phyloP scores from a whole-genome alignment of 1,140 invertebrate species.

The Neuroterus valhalla region DNA sequence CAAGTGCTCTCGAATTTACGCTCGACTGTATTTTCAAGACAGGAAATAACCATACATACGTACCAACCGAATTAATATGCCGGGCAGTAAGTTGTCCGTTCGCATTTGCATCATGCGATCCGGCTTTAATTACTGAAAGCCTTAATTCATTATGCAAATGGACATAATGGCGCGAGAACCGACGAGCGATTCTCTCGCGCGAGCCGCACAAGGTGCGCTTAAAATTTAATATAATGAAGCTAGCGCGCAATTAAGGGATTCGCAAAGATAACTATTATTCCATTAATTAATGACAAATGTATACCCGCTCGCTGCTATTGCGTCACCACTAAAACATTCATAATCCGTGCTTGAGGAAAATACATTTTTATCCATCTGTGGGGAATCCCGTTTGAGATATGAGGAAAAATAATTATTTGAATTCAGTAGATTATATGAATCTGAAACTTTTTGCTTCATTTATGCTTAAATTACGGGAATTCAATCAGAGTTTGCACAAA shows the following conservation, averaged over 20 bases:
- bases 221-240: conserved; percentile 31
- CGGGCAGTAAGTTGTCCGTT: conserved; percentile 51
- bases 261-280: conserved; percentile 30
- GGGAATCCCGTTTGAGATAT: too few species aligned
- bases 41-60: conserved; percentile 19
- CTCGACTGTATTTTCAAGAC: conserved; percentile 22
- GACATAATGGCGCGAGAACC: conserved; percentile 60
- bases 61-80: conserved; percentile 58
- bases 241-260: conserved; percentile 28
- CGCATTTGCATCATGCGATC: conserved; percentile 63
- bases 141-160: conserved; percentile 69
- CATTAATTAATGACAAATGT: conserved; percentile 21
- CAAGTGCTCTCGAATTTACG: conserved; percentile 38
- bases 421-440: too few species aligned
- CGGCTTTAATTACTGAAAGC: conserved; percentile 64
- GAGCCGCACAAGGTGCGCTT: conserved; percentile 30
- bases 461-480: too few species aligned
- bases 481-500: too few species aligned
- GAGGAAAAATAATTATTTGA: too few species aligned
- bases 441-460: too few species aligned
- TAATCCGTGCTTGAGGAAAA: conserved; percentile 4
- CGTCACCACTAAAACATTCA: conserved; percentile 13
- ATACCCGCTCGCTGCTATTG: background rate
- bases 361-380: background rate
- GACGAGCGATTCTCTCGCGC: conserved; percentile 44